phyloP scores from a whole-genome alignment of 2,113 vertebrate species.

The Caranx ignobilis region DNA sequence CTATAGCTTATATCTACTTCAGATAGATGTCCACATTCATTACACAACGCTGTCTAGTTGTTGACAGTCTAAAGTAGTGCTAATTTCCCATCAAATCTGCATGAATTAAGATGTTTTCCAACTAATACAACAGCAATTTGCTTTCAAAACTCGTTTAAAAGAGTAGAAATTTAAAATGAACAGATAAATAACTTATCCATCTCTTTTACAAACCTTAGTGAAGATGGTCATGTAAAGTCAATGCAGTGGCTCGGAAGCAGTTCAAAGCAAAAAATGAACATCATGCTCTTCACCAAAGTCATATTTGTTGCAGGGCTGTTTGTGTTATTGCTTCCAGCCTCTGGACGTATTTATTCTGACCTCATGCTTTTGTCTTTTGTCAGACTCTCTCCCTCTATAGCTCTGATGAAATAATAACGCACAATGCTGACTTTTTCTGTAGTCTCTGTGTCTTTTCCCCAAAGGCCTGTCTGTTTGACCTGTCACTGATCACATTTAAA shows the following conservation, averaged over 20 bases:
- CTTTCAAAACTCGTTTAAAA: too few species aligned
- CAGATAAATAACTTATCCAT: not conserved
- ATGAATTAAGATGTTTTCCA: too few species aligned
- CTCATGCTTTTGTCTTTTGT: conserved; percentile 47
- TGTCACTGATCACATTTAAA: conserved; percentile 64
- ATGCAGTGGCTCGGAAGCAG: not conserved
- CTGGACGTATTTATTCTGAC: conserved; percentile 10
- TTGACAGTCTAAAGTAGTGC: too few species aligned
- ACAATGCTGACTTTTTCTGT: conserved; percentile 39
- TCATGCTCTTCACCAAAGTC: not conserved
- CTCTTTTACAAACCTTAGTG: not conserved
- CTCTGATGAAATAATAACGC: conserved; percentile 61
- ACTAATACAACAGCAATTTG: too few species aligned
- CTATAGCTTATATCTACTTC: too few species aligned
- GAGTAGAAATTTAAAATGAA: too few species aligned
- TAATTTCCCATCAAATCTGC: too few species aligned
- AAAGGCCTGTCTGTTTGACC: conserved; percentile 58
- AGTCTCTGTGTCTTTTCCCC: conserved; percentile 30
- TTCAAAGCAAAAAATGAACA: not conserved
- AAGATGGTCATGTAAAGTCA: not conserved
- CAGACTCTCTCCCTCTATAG: conserved; percentile 35
- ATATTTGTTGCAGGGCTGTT: not conserved
- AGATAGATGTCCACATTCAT: too few species aligned
- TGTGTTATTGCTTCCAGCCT: not conserved
- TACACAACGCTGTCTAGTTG: too few species aligned